Percentiles rank a stretch among this genome's conserved stretches.
Conservation (phyloP, 2,113 vertebrate species). For the Hyaena hyaena region DNA sequence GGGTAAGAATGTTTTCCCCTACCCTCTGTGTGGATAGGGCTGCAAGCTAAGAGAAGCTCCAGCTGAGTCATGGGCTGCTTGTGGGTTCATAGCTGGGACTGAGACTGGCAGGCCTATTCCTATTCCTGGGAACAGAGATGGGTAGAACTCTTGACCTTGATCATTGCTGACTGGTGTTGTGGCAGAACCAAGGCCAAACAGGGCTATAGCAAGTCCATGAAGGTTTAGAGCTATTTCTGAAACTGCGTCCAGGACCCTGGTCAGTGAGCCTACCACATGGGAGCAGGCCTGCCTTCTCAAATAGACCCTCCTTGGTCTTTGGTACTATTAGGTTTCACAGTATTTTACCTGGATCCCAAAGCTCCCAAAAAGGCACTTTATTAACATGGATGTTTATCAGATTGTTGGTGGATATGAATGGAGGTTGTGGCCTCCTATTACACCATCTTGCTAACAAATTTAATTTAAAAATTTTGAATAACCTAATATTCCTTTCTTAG, state of each 20-base stretch:
- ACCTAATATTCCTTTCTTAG: neutral
- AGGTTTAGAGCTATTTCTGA: neutral
- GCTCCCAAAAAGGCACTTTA: neutral
- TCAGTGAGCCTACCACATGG: neutral
- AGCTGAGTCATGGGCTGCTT: neutral
- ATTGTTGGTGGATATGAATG: neutral
- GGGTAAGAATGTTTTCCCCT: neutral
- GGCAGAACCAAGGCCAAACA: neutral
- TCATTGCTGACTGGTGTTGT: neutral
- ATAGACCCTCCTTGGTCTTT: neutral
- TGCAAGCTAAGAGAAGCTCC: neutral
- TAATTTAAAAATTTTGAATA: slow-evolving; percentile 4
- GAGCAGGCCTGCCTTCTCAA: neutral
- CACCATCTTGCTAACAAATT: neutral
- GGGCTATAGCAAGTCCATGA: neutral
- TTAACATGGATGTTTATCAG: neutral
- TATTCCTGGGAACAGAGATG: neutral
- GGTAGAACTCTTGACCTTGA: neutral
- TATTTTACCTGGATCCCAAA: neutral
- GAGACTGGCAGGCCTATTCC: neutral
- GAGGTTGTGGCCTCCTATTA: neutral
- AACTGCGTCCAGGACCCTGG: neutral
- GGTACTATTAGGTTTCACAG: neutral
- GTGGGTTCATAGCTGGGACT: neutral
- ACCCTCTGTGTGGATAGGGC: neutral